Percentiles rank a stretch among this genome's conserved stretches.
phyloP scores from a whole-genome alignment of 2,113 vertebrate genomes.

The Herpailurus yagouaroundi region DNA sequence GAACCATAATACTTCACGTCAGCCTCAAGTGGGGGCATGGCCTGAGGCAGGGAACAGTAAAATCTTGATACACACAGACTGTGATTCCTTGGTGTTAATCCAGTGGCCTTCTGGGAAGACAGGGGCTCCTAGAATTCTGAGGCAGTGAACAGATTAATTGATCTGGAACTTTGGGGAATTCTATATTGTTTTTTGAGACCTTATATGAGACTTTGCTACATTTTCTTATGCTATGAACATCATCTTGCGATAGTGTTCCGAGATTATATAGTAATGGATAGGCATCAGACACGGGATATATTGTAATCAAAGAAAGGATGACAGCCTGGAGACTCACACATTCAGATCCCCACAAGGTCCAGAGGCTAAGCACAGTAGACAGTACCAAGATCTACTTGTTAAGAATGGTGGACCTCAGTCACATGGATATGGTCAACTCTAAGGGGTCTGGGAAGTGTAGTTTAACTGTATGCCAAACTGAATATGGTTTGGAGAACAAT shows the following conservation, averaged over 20 bases:
- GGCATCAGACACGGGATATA: background rate
- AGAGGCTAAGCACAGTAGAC: background rate
- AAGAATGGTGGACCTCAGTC: background rate
- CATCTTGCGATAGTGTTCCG: background rate
- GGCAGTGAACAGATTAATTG: background rate
- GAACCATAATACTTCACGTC: background rate
- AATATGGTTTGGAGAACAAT: background rate
- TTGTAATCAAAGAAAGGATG: background rate
- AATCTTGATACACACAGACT: background rate
- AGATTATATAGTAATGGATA: background rate
- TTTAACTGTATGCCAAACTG: background rate
- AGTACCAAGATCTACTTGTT: background rate
- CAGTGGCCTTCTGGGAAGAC: background rate
- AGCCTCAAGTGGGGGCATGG: background rate
- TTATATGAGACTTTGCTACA: background rate
- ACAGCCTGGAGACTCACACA: background rate
- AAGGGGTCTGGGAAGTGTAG: background rate
- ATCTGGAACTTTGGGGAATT: background rate
- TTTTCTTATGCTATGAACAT: background rate
- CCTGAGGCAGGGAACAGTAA: background rate
- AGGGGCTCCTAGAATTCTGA: background rate
- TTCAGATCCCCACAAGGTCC: background rate
- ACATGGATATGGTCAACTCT: background rate
- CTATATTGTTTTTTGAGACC: background rate
- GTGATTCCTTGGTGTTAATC: background rate